Conservation (phyloP, 2,113 vertebrate species). For the Leptosomus discolor region DNA sequence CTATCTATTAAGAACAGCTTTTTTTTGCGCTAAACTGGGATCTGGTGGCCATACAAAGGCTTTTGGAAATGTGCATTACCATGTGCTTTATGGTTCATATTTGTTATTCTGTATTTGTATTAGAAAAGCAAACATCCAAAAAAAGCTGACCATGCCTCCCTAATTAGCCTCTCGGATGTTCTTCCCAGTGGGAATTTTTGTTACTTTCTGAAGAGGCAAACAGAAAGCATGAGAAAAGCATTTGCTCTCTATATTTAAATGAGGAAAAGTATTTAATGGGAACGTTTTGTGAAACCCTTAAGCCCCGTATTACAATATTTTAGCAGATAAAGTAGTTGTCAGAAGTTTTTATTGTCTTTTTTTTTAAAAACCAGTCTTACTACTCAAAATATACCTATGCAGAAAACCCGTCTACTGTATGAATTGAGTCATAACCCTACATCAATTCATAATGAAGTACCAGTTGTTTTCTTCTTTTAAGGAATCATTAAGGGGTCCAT, state of each 20-base stretch:
- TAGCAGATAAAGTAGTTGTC: neutral
- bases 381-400: neutral
- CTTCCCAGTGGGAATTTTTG: neutral
- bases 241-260: neutral
- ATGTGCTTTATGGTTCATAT: neutral
- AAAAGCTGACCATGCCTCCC: neutral
- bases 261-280: neutral
- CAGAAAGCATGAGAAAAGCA: neutral
- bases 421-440: neutral
- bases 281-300: neutral
- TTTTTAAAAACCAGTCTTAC: neutral
- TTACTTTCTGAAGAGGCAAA: neutral
- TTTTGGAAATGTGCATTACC: neutral
- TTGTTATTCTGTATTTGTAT: neutral
- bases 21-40: neutral
- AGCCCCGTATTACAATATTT: neutral
- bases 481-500: neutral
- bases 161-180: neutral
- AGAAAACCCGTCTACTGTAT: neutral
- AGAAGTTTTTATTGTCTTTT: neutral
- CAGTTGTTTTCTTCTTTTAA: neutral
- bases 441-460: neutral
- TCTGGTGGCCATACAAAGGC: neutral
- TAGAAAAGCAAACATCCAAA: conserved; percentile 17
- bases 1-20: neutral